Base-by-base conservation (phyloP, 1,140 invertebrate genomes). In the Drosophila ambigua region DNA sequence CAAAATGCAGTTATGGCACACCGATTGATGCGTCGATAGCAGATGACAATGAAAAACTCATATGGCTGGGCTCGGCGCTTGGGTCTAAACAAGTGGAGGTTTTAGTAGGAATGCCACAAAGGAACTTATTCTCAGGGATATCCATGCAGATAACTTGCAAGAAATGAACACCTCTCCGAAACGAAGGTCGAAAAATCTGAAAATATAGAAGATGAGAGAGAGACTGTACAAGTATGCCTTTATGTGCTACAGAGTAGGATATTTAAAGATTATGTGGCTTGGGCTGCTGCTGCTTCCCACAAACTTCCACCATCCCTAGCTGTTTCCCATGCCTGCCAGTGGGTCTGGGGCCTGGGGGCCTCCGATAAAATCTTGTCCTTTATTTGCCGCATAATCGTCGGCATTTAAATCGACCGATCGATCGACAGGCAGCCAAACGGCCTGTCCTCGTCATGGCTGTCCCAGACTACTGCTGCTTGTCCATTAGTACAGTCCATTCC, bases 1-100 rank as follows among this genome's bases (percentile, higher is more conserved):
- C 82, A 31, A 85, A 79, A 87, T 52, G 55, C 78, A 85, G 78
- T 75, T 81, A 81, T 85, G 80, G 72, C 77, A 76, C 55, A 84
- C 62, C 80, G 80, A 83, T 85, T 75, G 74, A 85, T 87, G 67
- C 66, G 57, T 4, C 24, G 77, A 79, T 79, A 74, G 8, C 15
- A 35, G 57, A 62, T 54, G 24, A 24, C 50, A 72, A 52, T 8
- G 61, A 66, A 62, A 65, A 51, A 66, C 46, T 44, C 64, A 50
- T 65, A 66, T 15, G 66, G 52, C 16, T 69, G 23, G 23, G 20
- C 20, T 69, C 64, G 51, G 51, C 26, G 24, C 50, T 58, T 49
- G n/a, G 24, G 31, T 13, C 31, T 24, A 35, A 35, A 69, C 64
- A 58, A 50, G 65, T 69, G 64, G 45, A 20, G 44, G 41, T 31